A percentile compares a stretch with the other conserved stretches of the same genome.
These are phyloP conservation scores for Astur gentilis DNA, from an alignment of 2,113 vertebrate genomes.

Conservation along the genomic window DNA sequence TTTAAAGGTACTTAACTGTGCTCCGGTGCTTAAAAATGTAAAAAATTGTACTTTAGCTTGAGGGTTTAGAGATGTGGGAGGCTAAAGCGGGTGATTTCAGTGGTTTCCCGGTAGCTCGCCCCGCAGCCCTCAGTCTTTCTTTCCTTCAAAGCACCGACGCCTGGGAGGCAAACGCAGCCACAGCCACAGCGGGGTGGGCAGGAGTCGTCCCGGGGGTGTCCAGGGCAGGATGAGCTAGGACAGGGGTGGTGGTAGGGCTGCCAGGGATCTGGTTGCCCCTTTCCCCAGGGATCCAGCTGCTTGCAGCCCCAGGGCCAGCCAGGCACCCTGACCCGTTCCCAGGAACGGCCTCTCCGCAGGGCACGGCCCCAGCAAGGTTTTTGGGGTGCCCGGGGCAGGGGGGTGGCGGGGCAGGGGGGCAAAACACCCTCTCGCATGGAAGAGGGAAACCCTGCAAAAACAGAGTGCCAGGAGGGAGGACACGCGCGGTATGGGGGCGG, in stretches of 20 bases:
- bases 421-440: fast-evolving
- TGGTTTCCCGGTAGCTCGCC: neutral
- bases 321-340: fast-evolving
- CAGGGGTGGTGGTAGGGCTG: neutral
- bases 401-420: neutral
- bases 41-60: neutral
- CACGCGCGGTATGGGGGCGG: fast-evolving
- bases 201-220: neutral
- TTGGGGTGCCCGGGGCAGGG: neutral
- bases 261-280: neutral
- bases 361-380: fast-evolving
- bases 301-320: neutral
- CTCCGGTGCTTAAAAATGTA: neutral
- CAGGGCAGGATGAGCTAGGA: neutral
- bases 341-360: neutral
- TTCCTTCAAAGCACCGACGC: fast-evolving
- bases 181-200: neutral
- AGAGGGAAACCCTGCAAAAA: neutral
- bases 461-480: neutral
- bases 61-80: fast-evolving
- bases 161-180: neutral
- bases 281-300: neutral
- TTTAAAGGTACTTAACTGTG: neutral
- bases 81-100: fast-evolving
- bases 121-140: neutral